Evolutionary conservation across 35 echinoderm and acorn worm genomes (phyloP).

Genomic region (Eucidaris tribuloides): DNA sequence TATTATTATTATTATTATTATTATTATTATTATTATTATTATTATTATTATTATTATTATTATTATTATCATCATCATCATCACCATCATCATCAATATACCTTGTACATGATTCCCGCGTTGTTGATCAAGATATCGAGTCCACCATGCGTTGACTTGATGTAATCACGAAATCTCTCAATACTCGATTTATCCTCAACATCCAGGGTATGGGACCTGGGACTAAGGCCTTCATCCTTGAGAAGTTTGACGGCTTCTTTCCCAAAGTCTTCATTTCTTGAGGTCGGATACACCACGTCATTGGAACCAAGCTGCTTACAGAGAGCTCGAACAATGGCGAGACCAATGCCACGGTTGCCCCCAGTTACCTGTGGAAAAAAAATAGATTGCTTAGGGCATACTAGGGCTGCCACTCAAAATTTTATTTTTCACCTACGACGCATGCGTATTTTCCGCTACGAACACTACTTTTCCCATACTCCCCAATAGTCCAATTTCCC

Average conservation of each 20-base stretch:
- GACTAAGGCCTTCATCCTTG: slow-evolving; percentile 58
- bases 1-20: no score
- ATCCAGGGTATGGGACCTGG: slow-evolving; percentile 66
- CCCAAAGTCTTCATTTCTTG: slow-evolving; percentile 59
- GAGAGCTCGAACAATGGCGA: slow-evolving; percentile 53
- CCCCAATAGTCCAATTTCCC: no score
- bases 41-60: no score
- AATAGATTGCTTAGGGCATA: no score
- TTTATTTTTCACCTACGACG: no score
- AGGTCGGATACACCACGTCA: slow-evolving; percentile 59
- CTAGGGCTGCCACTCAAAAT: no score
- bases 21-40: no score
- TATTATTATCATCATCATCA: no score
- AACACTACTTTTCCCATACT: no score
- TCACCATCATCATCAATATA: slow-evolving; percentile 38
- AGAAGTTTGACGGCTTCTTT: slow-evolving; percentile 56
- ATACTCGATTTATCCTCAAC: slow-evolving; percentile 21
- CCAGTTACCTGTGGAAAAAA: slow-evolving; percentile 73
- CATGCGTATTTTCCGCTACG: no score
- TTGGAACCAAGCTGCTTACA: slow-evolving; percentile 61
- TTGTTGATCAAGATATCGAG: slow-evolving; percentile 75
- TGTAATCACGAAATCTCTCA: slow-evolving; percentile 32
- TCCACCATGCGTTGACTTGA: slow-evolving; percentile 59
- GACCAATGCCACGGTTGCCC: slow-evolving; percentile 68
- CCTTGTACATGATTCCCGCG: slow-evolving; percentile 66